phyloP scores from a whole-genome alignment of 2,888 invertebrate genomes.

The Caenorhabditis imperialis region DNA sequence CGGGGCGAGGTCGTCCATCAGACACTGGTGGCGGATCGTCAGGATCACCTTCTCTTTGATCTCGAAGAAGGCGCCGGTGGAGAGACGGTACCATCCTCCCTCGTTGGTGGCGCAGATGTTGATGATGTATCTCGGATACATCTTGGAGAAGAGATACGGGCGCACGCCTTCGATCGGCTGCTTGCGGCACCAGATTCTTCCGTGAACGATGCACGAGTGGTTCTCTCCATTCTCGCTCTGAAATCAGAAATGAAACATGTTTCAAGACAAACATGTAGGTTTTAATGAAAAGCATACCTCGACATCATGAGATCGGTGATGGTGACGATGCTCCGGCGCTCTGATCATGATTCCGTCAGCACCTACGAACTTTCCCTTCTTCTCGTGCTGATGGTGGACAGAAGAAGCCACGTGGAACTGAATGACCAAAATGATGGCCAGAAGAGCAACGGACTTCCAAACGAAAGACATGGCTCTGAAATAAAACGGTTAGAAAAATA shows the following conservation, averaged over 20 bases:
- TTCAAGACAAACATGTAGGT: too few relatives aligned
- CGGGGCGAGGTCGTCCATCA: constrained; percentile 6
- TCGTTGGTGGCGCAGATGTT: not conserved
- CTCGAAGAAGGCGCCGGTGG: constrained; percentile 10
- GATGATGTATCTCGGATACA: constrained; percentile 16
- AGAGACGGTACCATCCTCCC: constrained; percentile 18
- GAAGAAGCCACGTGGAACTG: not conserved
- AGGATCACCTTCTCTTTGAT: not conserved
- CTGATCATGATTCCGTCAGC: too few relatives aligned
- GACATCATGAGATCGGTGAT: too few relatives aligned
- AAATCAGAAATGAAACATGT: too few relatives aligned
- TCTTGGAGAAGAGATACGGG: constrained; percentile 13
- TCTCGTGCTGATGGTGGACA: constrained; percentile 17
- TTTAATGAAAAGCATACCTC: too few relatives aligned
- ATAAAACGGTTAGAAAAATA: not conserved
- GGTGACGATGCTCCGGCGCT: too few relatives aligned
- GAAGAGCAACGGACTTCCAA: constrained; percentile 5
- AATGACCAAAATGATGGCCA: constrained; percentile 15
- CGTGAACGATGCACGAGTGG: constrained; percentile 1
- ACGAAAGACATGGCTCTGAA: constrained; percentile 9
- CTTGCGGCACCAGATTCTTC: constrained; percentile 23
- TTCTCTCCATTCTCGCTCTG: not conserved
- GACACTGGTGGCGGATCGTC: constrained; percentile 29
- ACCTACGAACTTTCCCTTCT: constrained; percentile 3
- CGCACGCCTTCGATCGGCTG: not conserved